Percentiles rank a stretch among this genome's conserved stretches.
These are phyloP conservation scores for Chionomys nivalis DNA, from an alignment of 2,113 vertebrate genomes.

Conservation along the genomic window DNA sequence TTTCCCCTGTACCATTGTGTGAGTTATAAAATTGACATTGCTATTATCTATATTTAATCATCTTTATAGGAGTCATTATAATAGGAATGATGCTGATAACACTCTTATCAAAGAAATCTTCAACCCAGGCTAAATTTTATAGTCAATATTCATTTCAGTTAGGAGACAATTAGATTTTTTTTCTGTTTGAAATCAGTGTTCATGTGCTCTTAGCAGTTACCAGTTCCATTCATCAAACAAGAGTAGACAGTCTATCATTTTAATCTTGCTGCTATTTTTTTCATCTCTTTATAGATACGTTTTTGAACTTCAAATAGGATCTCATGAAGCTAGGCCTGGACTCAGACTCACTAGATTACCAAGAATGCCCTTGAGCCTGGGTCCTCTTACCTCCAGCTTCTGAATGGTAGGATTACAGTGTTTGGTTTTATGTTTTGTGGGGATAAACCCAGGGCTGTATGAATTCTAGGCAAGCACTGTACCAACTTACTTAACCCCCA, in stretches of 20 bases:
- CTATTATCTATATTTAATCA: constrained; percentile 32
- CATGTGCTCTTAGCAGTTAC: background rate
- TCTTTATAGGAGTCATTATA: constrained; percentile 46
- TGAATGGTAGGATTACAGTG: background rate
- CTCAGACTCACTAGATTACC: background rate
- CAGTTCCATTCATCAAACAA: background rate
- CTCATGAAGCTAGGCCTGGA: background rate
- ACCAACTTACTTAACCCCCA: background rate
- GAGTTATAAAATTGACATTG: constrained; percentile 59
- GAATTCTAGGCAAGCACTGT: background rate
- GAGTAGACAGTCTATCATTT: background rate
- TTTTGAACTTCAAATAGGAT: background rate
- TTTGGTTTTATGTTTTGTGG: background rate
- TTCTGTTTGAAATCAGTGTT: background rate
- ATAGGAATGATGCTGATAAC: constrained; percentile 59
- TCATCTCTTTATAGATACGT: background rate
- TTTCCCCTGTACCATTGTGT: background rate
- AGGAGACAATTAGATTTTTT: background rate
- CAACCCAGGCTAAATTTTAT: background rate
- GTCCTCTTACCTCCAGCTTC: background rate
- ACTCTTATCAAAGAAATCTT: constrained; percentile 32
- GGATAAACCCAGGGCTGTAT: background rate
- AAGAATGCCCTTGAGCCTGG: background rate
- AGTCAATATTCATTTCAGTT: background rate
- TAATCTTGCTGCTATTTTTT: background rate